phyloP scores from a whole-genome alignment of 1,140 invertebrate genomes.

The Nasonia vitripennis region DNA sequence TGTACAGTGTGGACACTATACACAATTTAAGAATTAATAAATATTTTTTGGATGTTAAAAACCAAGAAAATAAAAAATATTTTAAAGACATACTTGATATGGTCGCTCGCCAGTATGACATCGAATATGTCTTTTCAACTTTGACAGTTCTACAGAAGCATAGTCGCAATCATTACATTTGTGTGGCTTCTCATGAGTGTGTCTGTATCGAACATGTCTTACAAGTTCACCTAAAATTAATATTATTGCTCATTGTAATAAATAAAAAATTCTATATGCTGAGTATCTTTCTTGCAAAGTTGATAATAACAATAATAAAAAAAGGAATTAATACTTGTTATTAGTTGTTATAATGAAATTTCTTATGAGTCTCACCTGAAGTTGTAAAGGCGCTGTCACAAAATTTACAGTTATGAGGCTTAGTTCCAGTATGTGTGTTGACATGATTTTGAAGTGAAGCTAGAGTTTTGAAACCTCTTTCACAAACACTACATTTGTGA shows the following conservation, averaged over 20 bases:
- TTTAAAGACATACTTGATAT: slow-evolving; percentile 78
- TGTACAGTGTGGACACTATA: slow-evolving; percentile 95
- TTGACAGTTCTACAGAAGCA: slow-evolving; percentile 94
- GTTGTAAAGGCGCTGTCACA: slow-evolving; percentile 97
- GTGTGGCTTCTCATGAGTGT: slow-evolving; percentile 97
- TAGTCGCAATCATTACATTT: slow-evolving; percentile 97
- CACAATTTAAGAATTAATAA: slow-evolving; percentile 44
- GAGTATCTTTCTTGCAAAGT: not conserved
- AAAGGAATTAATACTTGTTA: no score
- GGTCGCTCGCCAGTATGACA: slow-evolving; percentile 93
- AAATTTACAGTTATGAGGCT: slow-evolving; percentile 95
- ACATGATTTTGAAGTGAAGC: slow-evolving; percentile 96
- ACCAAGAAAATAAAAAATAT: slow-evolving; percentile 49
- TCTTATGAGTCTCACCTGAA: slow-evolving; percentile 79
- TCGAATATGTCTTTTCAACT: slow-evolving; percentile 93
- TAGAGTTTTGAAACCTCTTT: slow-evolving; percentile 95
- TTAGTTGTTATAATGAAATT: no score
- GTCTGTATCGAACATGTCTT: slow-evolving; percentile 92
- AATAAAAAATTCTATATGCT: slow-evolving; percentile 13
- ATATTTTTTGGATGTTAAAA: not conserved
- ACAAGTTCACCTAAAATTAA: slow-evolving; percentile 87
- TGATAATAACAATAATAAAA: not conserved
- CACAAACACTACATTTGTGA: slow-evolving; percentile 95
- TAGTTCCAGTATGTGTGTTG: slow-evolving; percentile 96
- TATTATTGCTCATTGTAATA: slow-evolving; percentile 17